These are phyloP conservation scores for Chloroceryle aenea DNA, from an alignment of 2,113 vertebrate genomes.

Conservation along the genomic window DNA sequence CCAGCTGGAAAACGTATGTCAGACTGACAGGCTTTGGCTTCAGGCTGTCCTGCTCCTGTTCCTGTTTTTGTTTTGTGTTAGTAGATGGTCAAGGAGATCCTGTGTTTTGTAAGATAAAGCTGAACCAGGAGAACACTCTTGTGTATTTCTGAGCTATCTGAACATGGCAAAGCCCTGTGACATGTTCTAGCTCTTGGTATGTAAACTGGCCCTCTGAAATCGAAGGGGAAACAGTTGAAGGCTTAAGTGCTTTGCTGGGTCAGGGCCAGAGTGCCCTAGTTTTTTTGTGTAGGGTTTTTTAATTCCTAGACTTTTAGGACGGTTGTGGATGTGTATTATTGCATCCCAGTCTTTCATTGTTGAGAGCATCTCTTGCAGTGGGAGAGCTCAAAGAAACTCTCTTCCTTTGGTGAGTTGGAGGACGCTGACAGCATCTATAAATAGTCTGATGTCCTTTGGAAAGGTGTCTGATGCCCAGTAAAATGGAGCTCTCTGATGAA, in stretches of 20 bases:
- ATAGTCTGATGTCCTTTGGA: neutral
- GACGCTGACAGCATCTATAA: neutral
- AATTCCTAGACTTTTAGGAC: neutral
- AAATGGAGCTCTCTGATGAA: fast-evolving
- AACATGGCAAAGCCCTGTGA: neutral
- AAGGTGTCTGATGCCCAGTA: neutral
- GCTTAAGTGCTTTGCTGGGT: constrained; percentile 24
- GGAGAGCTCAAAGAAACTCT: neutral
- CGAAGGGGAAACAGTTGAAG: neutral
- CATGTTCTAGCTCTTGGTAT: neutral
- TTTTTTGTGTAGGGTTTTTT: neutral
- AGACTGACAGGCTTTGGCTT: neutral
- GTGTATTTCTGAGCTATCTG: neutral
- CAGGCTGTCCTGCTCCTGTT: neutral
- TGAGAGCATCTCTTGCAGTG: neutral
- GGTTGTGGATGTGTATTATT: neutral
- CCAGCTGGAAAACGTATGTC: neutral
- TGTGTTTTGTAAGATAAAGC: neutral
- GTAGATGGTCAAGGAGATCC: neutral
- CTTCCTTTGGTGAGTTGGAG: neutral
- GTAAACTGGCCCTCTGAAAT: neutral
- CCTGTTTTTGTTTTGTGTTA: neutral
- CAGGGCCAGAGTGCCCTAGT: neutral
- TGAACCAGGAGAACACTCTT: neutral
- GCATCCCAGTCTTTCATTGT: neutral